These are phyloP conservation scores for Synergus gifuensis DNA, from an alignment of 2,888 invertebrate species.

Conservation along the genomic window DNA sequence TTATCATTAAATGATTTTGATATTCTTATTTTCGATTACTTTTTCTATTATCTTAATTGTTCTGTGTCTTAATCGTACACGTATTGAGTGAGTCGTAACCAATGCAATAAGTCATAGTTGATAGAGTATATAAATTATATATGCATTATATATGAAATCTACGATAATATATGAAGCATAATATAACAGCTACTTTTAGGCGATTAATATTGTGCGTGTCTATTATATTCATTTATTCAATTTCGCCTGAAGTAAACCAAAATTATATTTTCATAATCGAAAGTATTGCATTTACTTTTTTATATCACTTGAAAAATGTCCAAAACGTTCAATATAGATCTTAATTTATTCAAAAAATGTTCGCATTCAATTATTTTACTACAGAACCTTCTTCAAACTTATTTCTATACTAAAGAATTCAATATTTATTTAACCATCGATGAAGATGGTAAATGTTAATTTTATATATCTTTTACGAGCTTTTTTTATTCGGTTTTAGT, in stretches of 20 bases:
- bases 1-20: slow-evolving; percentile 27
- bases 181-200: slow-evolving; percentile 35
- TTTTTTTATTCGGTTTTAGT: no score
- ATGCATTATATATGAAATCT: slow-evolving; percentile 6
- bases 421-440: not conserved
- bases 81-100: slow-evolving; percentile 26
- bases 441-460: no score
- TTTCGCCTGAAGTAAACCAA: not conserved
- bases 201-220: slow-evolving; percentile 27
- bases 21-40: slow-evolving; percentile 24
- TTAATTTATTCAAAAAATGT: not conserved
- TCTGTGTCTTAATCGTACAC: slow-evolving; percentile 27
- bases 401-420: not conserved
- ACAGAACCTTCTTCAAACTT: not conserved
- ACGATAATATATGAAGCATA: slow-evolving; percentile 39
- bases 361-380: not conserved
- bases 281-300: slow-evolving; percentile 33
- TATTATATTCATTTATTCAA: not conserved
- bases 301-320: slow-evolving; percentile 30
- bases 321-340: slow-evolving; percentile 28
- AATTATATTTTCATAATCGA: slow-evolving; percentile 29
- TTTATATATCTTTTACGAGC: no score
- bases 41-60: slow-evolving; percentile 19
- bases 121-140: slow-evolving; percentile 27
- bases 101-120: slow-evolving; percentile 39